Evolutionary conservation across 2,113 vertebrate species (phyloP), one percentile per base, ranked within the genome.

Genomic region (Nannobrachium achirus): DNA sequence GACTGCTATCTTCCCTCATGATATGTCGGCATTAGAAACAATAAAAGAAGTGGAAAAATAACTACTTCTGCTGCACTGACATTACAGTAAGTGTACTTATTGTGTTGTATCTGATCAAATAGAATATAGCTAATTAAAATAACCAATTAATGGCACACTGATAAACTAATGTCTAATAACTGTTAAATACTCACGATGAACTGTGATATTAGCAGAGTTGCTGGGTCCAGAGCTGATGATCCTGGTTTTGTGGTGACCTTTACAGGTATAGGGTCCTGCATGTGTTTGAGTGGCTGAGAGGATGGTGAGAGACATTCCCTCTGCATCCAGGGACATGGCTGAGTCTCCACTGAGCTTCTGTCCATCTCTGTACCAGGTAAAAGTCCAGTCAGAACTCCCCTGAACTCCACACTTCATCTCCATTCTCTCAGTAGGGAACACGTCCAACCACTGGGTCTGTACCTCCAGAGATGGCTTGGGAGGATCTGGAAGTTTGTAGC

Each of bases 341-440:
- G 15, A 16, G 50, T 52, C 50, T 52, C n/a, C 14, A 16, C 3
- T 8, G 33, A 56, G 18, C 20, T 20, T 4, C 19, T 56, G 19
- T 13, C 20, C 11, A 6, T 14, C 53, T 56, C 53, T 56, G 53
- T 10, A 25, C 53, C 53, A 56, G 3, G 0, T 56, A 33, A 25
- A 56, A 6, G 11, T 11, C 53, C 53, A 56, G 53, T 56, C 53
- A 56, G 53, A 56, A 10, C 20, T 56, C 19, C 3, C 53, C 53
- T 11, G 53, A 56, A 56, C 8, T 4, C 53, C 20, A 33, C 53
- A 56, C 3, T 11, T 56, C 20, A 56, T 18, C 18, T 33, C 7
- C 53, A 56, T 20, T 33, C 19, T 56, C 53, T 56, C 53, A 56
- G 53, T 25, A 10, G 53, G 53, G 20, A 56, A 56, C 53, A 56